Percentiles rank a stretch among this genome's conserved stretches.
Evolutionary conservation across 2,113 vertebrate species (phyloP).

Genomic region (Melanotaenia duboulayi): DNA sequence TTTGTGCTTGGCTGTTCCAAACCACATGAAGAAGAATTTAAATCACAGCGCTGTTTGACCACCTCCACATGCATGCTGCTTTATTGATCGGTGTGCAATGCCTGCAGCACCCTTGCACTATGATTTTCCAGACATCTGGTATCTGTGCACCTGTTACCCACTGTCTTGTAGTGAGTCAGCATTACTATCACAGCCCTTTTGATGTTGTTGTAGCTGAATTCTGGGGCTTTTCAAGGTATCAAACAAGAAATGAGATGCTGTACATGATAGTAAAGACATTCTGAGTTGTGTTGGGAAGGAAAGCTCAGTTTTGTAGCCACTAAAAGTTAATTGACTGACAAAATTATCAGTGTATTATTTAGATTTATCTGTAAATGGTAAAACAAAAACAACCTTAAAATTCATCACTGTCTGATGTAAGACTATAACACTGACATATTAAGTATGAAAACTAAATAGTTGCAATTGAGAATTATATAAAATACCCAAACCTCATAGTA

Average conservation of each 20-base stretch:
- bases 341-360: too few relatives aligned
- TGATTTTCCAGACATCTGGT: slow-evolving; percentile 59
- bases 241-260: background rate
- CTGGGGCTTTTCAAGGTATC: slow-evolving; percentile 5
- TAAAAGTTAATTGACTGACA: background rate
- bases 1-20: slow-evolving; percentile 26
- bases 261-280: background rate
- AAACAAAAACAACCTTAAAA: too few relatives aligned
- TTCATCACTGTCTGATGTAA: too few relatives aligned
- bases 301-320: background rate
- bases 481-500: too few relatives aligned
- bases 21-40: slow-evolving; percentile 47
- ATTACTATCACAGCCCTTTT: slow-evolving; percentile 4
- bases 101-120: slow-evolving; percentile 31
- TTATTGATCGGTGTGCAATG: slow-evolving; percentile 49
- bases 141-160: slow-evolving; percentile 58
- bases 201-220: slow-evolving; percentile 5
- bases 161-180: slow-evolving; percentile 57
- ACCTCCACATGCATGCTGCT: slow-evolving; percentile 52
- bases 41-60: slow-evolving; percentile 53
- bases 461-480: too few relatives aligned
- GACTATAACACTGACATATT: too few relatives aligned
- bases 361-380: too few relatives aligned
- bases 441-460: too few relatives aligned
- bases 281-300: background rate